Evolutionary conservation across 2,113 vertebrate species (phyloP), one percentile per base, ranked within the genome.

Genomic region (Nannospalax galili): DNA sequence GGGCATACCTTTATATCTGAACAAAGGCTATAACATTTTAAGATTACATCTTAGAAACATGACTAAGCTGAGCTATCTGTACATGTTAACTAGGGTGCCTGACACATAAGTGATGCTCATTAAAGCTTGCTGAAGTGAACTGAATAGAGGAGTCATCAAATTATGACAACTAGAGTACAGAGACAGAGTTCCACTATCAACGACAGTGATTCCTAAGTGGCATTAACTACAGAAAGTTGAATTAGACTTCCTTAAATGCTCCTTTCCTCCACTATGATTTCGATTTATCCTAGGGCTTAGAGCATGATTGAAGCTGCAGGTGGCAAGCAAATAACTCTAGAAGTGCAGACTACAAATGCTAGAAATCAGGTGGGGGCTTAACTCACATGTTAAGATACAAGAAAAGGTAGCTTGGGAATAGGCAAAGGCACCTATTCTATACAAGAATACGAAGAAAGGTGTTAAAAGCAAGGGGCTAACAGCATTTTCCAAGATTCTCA

Each of bases 11-110:
- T 48, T 87, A 87, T 56, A 45, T 92, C 64, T 92, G 64, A 85
- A 95, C 75, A 91, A 90, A 88, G 87, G 35, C 22, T 72, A 22
- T 94, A 48, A 32, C 86, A 95, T 93, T 93, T 92, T 93, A 81
- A 87, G 45, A 79, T 91, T 87, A 40, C 7, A n/a, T n/a, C 5
- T 87, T 74, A 87, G 70, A 86, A 94, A 84, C 60, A 26, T 91
- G 32, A 72, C 52, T 78, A 95, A 62, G 12, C 30, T 91, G 67
- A 84, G 22, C 40, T 69, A 37, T 92, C 74, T 92, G 26, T 32
- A 93, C 72, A 35, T 84, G 40, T 79, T 92, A 90, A 94, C 69
- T 85, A 75, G 75, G 78, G 35, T 94, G 52, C 64, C 73, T 74
- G 40, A 24, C 7, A 78, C 48, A 78, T 60, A 80, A 89, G 28